Conservation (phyloP, 2,888 invertebrate genomes). For the Pollenia labialis region DNA sequence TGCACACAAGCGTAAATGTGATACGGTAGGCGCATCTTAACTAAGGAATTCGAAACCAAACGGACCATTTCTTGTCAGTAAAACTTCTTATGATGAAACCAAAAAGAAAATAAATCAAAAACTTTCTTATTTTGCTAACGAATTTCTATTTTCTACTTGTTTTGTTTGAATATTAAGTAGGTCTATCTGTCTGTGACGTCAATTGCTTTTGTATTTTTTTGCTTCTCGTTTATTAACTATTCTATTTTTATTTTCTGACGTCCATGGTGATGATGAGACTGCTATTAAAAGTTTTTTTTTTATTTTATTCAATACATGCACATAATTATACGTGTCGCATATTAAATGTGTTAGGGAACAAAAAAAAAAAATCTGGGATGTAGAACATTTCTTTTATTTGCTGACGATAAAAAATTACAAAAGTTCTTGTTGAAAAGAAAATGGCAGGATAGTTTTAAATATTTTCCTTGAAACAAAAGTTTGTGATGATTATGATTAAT, state of each 20-base stretch:
- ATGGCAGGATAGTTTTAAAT: background rate
- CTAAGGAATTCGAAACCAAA: no score
- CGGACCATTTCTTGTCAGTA: no score
- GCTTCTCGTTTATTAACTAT: background rate
- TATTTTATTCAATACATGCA: conserved; percentile 9
- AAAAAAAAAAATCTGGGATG: background rate
- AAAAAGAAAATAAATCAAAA: no score
- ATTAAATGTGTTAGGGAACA: conserved; percentile 12
- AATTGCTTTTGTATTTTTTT: background rate
- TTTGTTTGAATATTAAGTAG: no score
- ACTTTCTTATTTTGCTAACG: no score
- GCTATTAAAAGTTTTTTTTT: conserved; percentile 3
- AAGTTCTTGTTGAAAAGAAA: conserved; percentile 34
- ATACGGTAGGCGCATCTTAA: no score
- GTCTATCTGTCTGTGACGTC: no score
- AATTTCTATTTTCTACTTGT: no score
- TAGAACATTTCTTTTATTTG: background rate
- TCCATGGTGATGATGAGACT: background rate
- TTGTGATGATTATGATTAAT: conserved; percentile 1
- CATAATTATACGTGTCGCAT: conserved; percentile 34
- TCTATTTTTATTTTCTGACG: background rate
- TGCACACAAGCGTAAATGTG: no score
- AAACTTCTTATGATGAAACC: no score
- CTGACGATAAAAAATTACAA: conserved; percentile 19
- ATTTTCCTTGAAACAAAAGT: background rate